phyloP scores from a whole-genome alignment of 1,140 invertebrate species.

The Monomorium pharaonis region DNA sequence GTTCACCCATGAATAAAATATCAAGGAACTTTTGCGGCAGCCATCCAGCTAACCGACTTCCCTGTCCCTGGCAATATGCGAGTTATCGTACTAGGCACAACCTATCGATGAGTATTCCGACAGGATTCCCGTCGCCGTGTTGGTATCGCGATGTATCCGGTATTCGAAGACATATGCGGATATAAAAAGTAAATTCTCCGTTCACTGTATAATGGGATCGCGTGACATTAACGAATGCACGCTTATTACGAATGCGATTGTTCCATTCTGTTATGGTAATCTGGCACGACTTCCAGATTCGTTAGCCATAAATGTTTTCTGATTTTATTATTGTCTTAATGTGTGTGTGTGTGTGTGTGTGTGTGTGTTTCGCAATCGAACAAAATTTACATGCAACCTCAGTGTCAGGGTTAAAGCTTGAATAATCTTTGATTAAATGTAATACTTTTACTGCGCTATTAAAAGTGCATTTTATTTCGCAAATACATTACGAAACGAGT shows the following conservation, averaged over 20 bases:
- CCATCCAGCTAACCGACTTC: conserved; percentile 48
- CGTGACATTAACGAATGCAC: conserved; percentile 11
- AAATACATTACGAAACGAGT: neutral
- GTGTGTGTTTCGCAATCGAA: neutral
- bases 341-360: neutral
- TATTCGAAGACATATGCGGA: neutral
- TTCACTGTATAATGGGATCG: neutral
- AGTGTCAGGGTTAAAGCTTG: neutral
- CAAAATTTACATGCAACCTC: neutral
- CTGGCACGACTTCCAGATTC: neutral
- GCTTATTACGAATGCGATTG: neutral
- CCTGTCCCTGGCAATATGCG: conserved; percentile 31
- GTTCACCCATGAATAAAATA: conserved; percentile 80
- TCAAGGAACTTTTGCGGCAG: conserved; percentile 67
- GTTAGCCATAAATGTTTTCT: neutral
- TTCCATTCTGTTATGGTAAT: conserved; percentile 28
- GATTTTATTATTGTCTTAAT: neutral
- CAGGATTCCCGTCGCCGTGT: neutral
- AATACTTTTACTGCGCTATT: neutral
- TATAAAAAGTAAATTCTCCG: neutral
- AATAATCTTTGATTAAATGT: neutral
- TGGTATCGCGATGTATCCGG: neutral
- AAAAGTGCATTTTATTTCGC: neutral
- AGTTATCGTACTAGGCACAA: conserved; percentile 28
- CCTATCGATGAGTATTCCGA: conserved; percentile 10